Conservation (phyloP, 2,113 vertebrate genomes). For the Mohoua ochrocephala region DNA sequence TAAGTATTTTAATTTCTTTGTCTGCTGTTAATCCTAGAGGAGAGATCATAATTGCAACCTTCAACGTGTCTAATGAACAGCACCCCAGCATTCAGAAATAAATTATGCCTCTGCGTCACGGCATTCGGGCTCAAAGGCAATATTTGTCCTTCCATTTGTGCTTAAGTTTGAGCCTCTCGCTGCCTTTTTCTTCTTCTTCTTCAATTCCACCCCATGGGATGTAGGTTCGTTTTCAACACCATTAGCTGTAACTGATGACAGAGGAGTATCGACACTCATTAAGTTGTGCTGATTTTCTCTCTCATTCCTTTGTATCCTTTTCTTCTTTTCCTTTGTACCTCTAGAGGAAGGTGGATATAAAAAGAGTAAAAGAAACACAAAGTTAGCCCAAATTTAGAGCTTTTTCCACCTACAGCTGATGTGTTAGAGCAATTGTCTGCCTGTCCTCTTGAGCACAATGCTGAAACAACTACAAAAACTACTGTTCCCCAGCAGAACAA, state of each 20-base stretch:
- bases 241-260: conserved; percentile 37
- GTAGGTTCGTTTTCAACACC: conserved; percentile 58
- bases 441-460: conserved; percentile 10
- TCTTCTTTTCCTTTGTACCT: conserved; percentile 77
- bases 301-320: conserved; percentile 70
- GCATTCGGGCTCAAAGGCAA: conserved; percentile 70
- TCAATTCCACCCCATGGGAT: conserved; percentile 39
- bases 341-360: conserved; percentile 39
- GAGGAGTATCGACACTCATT: conserved; percentile 11
- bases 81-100: neutral
- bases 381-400: conserved; percentile 45
- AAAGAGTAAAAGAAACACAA: conserved; percentile 44
- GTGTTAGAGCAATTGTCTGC: conserved; percentile 43
- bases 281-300: conserved; percentile 38
- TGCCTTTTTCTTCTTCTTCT: conserved; percentile 66
- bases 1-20: neutral
- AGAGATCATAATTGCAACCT: neutral
- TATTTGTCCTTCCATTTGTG: conserved; percentile 69
- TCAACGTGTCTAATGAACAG: neutral
- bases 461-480: conserved; percentile 40
- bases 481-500: conserved; percentile 13
- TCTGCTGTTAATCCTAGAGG: neutral
- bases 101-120: conserved; percentile 4
- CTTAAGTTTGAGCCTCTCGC: conserved; percentile 33
- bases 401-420: conserved; percentile 32